A percentile compares a stretch with the other conserved stretches of the same genome.
Conservation (phyloP, 2,113 vertebrate genomes). For the Brienomyrus longianalis region DNA sequence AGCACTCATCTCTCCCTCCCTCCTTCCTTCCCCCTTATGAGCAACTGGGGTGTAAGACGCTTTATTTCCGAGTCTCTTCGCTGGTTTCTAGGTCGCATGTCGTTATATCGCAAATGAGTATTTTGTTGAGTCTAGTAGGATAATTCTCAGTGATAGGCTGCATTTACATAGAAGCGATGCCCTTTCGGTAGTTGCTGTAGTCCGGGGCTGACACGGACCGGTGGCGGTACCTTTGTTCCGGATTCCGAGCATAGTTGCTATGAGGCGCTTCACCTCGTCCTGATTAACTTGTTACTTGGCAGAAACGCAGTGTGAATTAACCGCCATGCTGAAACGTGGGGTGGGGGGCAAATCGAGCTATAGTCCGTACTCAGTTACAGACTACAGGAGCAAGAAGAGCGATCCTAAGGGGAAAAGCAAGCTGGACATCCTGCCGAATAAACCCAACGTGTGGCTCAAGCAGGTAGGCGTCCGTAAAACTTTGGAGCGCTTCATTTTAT, state of each 20-base stretch:
- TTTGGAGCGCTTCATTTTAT: background rate
- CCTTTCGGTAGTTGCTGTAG: background rate
- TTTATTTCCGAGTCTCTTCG: background rate
- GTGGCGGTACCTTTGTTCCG: background rate
- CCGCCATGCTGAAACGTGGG: constrained; percentile 58
- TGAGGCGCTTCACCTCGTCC: background rate
- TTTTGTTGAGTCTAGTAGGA: background rate
- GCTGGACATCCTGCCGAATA: constrained; percentile 62
- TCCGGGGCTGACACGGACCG: background rate
- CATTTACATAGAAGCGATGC: background rate
- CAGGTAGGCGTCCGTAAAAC: constrained; percentile 42
- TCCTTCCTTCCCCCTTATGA: constrained; percentile 21
- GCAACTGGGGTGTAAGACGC: background rate
- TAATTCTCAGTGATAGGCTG: background rate
- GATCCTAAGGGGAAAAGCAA: constrained; percentile 36
- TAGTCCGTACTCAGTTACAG: constrained; percentile 60
- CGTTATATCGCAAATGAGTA: background rate
- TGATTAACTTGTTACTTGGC: background rate
- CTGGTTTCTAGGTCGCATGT: background rate
- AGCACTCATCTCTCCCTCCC: constrained; percentile 7
- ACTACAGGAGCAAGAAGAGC: constrained; percentile 49
- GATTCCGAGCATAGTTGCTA: background rate
- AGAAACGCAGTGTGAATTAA: background rate
- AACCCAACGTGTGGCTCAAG: constrained; percentile 61
- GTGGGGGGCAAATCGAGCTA: constrained; percentile 55